phyloP scores from a whole-genome alignment of 2,888 invertebrate genomes.

The Limnephilus lunatus region DNA sequence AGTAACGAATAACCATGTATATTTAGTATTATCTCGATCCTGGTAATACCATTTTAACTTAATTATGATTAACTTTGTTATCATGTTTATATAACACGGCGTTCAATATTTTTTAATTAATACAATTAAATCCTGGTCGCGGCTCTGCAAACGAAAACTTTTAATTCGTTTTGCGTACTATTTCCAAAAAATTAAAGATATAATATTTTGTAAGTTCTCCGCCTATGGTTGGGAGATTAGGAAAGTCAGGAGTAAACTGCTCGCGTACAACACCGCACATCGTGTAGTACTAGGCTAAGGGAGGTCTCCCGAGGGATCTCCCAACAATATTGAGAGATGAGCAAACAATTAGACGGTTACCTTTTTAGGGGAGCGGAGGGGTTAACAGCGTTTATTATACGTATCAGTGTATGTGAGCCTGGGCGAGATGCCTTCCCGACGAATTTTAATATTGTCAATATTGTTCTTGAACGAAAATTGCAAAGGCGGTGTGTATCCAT shows the following conservation, averaged over 20 bases:
- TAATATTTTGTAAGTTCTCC: conserved; percentile 13
- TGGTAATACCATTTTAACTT: too few relatives aligned
- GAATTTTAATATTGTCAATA: conserved; percentile 66
- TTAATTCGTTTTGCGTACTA: too few relatives aligned
- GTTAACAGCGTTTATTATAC: conserved; percentile 65
- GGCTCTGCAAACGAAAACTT: not conserved
- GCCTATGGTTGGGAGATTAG: conserved; percentile 49
- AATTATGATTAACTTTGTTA: too few relatives aligned
- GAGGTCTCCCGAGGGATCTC: conserved; percentile 63
- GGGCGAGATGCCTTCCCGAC: conserved; percentile 55
- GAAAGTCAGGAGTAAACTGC: conserved; percentile 58
- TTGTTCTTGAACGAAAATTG: conserved; percentile 60
- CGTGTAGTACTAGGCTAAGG: conserved; percentile 55
- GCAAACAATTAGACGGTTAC: conserved; percentile 67
- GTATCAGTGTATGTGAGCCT: conserved; percentile 48
- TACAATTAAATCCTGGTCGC: not conserved
- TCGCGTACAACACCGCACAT: conserved; percentile 53
- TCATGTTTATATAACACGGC: too few relatives aligned
- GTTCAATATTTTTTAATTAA: not conserved
- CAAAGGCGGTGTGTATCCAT: conserved; percentile 47
- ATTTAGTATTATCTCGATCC: too few relatives aligned
- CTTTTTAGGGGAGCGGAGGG: conserved; percentile 64
- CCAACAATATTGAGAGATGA: conserved; percentile 67
- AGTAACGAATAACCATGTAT: too few relatives aligned
- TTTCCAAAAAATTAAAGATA: too few relatives aligned